Evolutionary conservation across 2,113 vertebrate genomes (phyloP).

Genomic region (Numida meleagris): DNA sequence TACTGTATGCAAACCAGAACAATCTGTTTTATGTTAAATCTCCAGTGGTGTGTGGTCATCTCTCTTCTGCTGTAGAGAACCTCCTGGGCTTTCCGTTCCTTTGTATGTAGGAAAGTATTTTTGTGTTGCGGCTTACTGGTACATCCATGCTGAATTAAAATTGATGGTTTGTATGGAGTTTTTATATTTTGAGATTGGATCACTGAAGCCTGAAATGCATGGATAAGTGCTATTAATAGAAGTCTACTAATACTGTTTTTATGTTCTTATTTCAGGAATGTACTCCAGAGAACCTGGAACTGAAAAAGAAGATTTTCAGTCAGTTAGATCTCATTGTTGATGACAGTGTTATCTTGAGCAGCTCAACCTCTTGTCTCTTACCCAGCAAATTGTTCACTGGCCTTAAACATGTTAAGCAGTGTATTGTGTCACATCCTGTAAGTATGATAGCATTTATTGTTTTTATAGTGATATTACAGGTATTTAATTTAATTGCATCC

Average conservation of each 20-base stretch:
- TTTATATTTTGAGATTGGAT: background rate
- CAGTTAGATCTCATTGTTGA: constrained; percentile 83
- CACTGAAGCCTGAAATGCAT: background rate
- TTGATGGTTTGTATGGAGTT: background rate
- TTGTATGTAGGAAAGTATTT: background rate
- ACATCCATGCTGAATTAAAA: background rate
- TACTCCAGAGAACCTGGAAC: constrained; percentile 88
- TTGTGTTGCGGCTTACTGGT: background rate
- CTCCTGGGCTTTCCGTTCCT: background rate
- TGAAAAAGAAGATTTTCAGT: constrained; percentile 89
- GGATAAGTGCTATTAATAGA: background rate
- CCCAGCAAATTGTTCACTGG: constrained; percentile 89
- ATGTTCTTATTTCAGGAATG: constrained; percentile 84
- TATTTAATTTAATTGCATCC: background rate
- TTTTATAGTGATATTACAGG: background rate
- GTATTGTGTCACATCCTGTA: constrained; percentile 94
- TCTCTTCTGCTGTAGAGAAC: background rate
- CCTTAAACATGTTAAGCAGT: constrained; percentile 85
- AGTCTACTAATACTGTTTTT: background rate
- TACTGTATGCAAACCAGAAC: background rate
- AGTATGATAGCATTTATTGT: constrained; percentile 66
- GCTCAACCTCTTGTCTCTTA: constrained; percentile 93
- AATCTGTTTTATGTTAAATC: background rate
- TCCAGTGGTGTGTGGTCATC: background rate
- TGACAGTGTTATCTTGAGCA: constrained; percentile 87